Evolutionary conservation across 2,113 vertebrate species (phyloP).

Genomic region (Burhinus oedicnemus): DNA sequence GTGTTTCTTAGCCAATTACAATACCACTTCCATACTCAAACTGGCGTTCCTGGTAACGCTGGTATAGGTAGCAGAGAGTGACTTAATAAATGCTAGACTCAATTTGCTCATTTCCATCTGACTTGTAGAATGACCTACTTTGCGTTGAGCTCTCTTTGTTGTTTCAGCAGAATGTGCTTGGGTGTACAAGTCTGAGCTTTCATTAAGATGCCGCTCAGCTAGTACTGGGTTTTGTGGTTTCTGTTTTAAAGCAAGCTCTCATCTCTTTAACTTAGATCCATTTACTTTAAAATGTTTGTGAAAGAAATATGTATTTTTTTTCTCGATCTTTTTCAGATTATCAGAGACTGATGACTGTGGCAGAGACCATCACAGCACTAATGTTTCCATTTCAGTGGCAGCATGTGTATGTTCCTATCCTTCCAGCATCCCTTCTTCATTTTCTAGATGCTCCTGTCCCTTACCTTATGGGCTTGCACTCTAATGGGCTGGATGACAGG

Average conservation of each 20-base stretch:
- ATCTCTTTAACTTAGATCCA: neutral
- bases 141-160: neutral
- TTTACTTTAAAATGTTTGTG: neutral
- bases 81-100: constrained; percentile 1
- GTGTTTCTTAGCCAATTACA: neutral
- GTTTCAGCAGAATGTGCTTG: constrained; percentile 20
- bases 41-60: neutral
- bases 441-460: constrained; percentile 88
- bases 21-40: neutral
- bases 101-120: constrained; percentile 19
- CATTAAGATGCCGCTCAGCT: constrained; percentile 18
- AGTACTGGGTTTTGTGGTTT: constrained; percentile 12
- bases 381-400: constrained; percentile 90
- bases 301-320: neutral
- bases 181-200: neutral
- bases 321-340: constrained; percentile 78
- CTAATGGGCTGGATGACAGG: constrained; percentile 85
- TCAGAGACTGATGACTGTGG: constrained; percentile 89
- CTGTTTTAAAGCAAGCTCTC: neutral
- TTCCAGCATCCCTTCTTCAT: constrained; percentile 86
- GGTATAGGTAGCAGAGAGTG: neutral
- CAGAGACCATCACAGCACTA: constrained; percentile 86
- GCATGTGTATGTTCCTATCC: constrained; percentile 87
- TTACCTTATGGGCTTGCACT: constrained; percentile 88
- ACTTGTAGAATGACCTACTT: constrained; percentile 56